A percentile compares a stretch with the other conserved stretches of the same genome.
Evolutionary conservation across 2,797 vertebrate species (phyloP).

Genomic region (Acrossocheilus fasciatus): DNA sequence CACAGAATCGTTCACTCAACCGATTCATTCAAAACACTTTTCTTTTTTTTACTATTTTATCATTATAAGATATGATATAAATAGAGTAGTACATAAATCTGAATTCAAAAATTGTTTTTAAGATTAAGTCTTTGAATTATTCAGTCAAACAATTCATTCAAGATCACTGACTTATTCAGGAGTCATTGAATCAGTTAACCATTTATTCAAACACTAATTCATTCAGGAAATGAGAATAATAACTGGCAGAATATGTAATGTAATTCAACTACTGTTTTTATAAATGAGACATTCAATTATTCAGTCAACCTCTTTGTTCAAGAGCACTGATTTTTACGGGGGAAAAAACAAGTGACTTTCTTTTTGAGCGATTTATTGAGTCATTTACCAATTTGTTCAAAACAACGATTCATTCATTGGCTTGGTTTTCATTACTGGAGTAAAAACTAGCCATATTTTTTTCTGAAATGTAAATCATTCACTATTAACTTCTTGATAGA

Average conservation of each 20-base stretch:
- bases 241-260: neutral
- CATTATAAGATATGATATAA: neutral
- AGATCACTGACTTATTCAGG: neutral
- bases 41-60: neutral
- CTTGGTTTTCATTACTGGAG: neutral
- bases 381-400: neutral
- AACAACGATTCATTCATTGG: neutral
- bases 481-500: neutral
- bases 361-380: neutral
- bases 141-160: neutral
- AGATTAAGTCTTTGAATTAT: neutral
- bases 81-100: neutral
- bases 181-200: neutral
- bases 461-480: neutral
- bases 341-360: neutral
- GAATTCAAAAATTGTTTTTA: neutral
- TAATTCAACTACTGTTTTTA: neutral
- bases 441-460: neutral
- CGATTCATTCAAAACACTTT: neutral
- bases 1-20: neutral
- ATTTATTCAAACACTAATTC: neutral
- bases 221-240: neutral
- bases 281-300: neutral
- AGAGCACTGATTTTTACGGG: neutral
- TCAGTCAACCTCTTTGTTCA: neutral